Conservation (phyloP, 64 coral and sea anemone genomes). For the Porites lutea region DNA sequence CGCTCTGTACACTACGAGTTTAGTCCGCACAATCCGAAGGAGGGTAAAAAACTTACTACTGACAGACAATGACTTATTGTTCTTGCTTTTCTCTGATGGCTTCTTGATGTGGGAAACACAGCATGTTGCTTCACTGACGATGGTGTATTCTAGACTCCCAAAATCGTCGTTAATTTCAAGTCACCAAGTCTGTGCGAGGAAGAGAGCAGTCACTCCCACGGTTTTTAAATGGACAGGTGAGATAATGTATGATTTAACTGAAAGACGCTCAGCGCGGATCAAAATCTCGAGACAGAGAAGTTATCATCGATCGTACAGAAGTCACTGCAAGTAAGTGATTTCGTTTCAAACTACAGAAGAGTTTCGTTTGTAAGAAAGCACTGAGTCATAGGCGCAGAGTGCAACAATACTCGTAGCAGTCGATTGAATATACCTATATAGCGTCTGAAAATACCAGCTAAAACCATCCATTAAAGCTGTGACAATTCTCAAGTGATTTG, state of each 20-base stretch:
- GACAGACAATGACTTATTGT: constrained; percentile 24
- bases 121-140: background rate
- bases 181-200: background rate
- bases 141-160: background rate
- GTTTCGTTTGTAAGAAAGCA: background rate
- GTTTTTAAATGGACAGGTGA: constrained; percentile 7
- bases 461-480: too few relatives aligned
- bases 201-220: background rate
- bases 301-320: background rate
- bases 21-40: background rate
- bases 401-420: too few relatives aligned
- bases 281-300: constrained; percentile 22
- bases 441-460: too few relatives aligned
- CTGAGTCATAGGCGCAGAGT: background rate
- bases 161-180: background rate
- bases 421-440: too few relatives aligned
- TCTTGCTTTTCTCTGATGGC: background rate
- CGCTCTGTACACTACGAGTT: background rate
- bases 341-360: background rate
- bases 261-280: background rate
- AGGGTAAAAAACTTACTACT: background rate
- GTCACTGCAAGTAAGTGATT: constrained; percentile 23
- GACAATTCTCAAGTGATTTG: too few relatives aligned
- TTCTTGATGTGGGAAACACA: constrained; percentile 10
- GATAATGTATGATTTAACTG: constrained; percentile 6